A percentile compares a stretch with the other conserved stretches of the same genome.
phyloP scores from a whole-genome alignment of 2,888 invertebrate genomes.

The Salticus scenicus region DNA sequence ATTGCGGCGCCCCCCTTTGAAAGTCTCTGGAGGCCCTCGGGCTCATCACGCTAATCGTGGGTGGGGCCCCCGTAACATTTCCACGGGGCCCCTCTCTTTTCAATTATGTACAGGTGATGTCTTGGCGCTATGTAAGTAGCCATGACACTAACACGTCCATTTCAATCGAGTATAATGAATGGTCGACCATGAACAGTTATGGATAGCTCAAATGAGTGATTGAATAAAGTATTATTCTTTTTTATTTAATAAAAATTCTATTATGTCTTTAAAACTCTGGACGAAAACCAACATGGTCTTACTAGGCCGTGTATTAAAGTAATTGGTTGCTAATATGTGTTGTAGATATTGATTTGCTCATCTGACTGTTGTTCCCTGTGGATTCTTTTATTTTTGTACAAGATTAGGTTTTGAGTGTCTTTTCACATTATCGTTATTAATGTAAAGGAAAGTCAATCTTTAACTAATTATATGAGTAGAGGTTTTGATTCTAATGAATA shows the following conservation, averaged over 20 bases:
- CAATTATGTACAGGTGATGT: conserved; percentile 36
- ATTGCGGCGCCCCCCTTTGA: conserved; percentile 47
- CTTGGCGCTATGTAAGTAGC: conserved; percentile 15
- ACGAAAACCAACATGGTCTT: not conserved
- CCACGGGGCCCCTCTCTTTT: conserved; percentile 31
- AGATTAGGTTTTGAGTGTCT: no score
- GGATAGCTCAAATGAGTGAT: not conserved
- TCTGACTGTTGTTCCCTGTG: no score
- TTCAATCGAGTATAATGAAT: conserved; percentile 10
- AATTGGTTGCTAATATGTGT: conserved; percentile 1
- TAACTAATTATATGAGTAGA: no score
- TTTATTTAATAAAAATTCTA: not conserved
- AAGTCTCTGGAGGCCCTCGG: conserved; percentile 31
- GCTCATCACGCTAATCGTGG: conserved; percentile 68
- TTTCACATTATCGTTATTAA: no score
- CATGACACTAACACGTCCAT: conserved; percentile 9
- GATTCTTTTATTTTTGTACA: no score
- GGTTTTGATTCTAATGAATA: no score
- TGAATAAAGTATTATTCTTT: not conserved
- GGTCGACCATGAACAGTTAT: not conserved
- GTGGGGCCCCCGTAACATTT: conserved; percentile 33
- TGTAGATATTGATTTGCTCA: not conserved
- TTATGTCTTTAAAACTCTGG: conserved; percentile 2
- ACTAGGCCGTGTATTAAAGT: not conserved
- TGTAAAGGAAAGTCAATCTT: no score